Base-by-base conservation (phyloP, 1,140 invertebrate genomes). In the Cydia fagiglandana region DNA sequence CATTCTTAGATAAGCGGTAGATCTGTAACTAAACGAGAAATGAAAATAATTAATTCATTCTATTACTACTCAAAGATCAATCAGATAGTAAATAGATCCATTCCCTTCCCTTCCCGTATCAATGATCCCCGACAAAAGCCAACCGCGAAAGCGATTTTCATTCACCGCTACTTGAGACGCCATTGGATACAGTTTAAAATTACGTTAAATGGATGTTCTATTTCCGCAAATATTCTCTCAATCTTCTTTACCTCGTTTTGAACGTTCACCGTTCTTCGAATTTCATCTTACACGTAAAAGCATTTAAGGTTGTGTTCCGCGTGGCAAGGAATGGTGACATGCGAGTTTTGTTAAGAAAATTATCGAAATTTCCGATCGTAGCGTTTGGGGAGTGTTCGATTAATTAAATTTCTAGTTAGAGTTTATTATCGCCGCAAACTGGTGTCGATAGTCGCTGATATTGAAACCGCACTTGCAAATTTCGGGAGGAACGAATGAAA, bases 401-500 rank as follows among this genome's bases (percentile, higher is more conserved):
- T 70, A 70, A 70, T 70, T 70, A 70, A 70, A 70, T 70, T 70
- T 70, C 34, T 70, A 70, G 66, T 70, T 70, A 15, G 34, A 45
- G 66, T 70, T 70, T 70, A 70, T 70, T 70, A 70, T 70, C n/a
- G 38, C 34, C 30, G 28, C 56, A 61, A 66, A 66, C 15, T n/a
- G 66, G 66, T 70, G 66, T 70, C 66, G 66, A 17, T 70, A 30
- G 66, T 66, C 56, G 56, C 20, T 24, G 64, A 70, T 70, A 70
- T 70, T 70, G 66, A 30, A 41, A 17, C 66, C 30, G 17, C 66
- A 70, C 66, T 68, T 68, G n/a, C 30, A 5, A 70, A 70, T 70
- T 70, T 61, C 56, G 56, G 17, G 20, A 10, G 56, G 47, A n/a
- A 24, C 20, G 20, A 61, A 61, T 61, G 56, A 17, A 53, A 53